Evolutionary conservation across 2,888 invertebrate species (phyloP).

Genomic region (Drosophila rubida): DNA sequence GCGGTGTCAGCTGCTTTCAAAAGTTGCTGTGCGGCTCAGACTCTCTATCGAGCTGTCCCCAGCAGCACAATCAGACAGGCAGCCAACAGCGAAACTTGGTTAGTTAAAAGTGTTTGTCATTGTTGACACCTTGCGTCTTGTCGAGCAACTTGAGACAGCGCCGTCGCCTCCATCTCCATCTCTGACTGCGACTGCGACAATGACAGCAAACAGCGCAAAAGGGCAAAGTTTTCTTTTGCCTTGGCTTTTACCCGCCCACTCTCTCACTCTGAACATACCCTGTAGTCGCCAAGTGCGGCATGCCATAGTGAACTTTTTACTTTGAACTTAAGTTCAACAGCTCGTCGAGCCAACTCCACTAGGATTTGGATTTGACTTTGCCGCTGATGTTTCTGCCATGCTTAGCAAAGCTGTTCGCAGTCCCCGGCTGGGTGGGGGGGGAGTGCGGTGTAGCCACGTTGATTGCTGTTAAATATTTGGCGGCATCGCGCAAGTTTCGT

Average conservation of each 20-base stretch:
- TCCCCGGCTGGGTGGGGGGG: neutral
- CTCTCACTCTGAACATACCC: constrained; percentile 19
- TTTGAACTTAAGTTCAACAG: constrained; percentile 1
- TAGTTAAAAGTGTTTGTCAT: constrained; percentile 81
- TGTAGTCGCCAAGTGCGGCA: neutral
- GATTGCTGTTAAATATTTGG: constrained; percentile 79
- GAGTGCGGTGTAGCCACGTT: constrained; percentile 41
- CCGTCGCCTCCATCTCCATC: neutral
- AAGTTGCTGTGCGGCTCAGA: constrained; percentile 43
- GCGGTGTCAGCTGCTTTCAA: constrained; percentile 55
- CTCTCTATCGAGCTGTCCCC: constrained; percentile 49
- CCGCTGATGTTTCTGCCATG: constrained; percentile 6
- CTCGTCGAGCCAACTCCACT: constrained; percentile 6
- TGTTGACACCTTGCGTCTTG: constrained; percentile 79
- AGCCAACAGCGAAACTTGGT: constrained; percentile 65
- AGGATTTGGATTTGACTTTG: constrained; percentile 5
- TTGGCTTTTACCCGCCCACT: constrained; percentile 33
- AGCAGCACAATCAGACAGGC: constrained; percentile 41
- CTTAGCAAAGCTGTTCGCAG: constrained; percentile 30
- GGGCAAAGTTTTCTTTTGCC: constrained; percentile 67
- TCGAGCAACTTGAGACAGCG: constrained; percentile 59
- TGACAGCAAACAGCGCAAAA: constrained; percentile 54
- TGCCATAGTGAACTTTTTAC: neutral
- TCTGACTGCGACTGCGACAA: constrained; percentile 44
- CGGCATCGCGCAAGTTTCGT: constrained; percentile 61